These are phyloP conservation scores for Latrodectus elegans DNA, from an alignment of 2,888 invertebrate species.

Conservation along the genomic window DNA sequence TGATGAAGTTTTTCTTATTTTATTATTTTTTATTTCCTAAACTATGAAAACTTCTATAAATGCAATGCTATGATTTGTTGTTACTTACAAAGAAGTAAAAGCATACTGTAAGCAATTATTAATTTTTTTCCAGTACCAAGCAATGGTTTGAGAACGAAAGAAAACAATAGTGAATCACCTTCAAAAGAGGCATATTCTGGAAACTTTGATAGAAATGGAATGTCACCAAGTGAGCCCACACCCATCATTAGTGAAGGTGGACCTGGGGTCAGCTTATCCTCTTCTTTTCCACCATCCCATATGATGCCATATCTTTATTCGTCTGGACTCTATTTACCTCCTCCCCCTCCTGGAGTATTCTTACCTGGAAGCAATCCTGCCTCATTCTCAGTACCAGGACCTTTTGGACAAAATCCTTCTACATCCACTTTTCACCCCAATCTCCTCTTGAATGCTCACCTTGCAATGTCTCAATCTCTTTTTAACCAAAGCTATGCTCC, in stretches of 20 bases:
- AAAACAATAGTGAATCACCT: slow-evolving; percentile 9
- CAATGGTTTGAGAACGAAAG: slow-evolving; percentile 34
- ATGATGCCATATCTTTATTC: slow-evolving; percentile 63
- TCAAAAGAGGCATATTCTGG: slow-evolving; percentile 23
- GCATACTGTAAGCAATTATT: no score
- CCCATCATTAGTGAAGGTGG: slow-evolving; percentile 62
- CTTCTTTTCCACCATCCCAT: slow-evolving; percentile 58
- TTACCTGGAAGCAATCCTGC: slow-evolving; percentile 32
- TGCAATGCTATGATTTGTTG: no score
- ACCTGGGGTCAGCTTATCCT: slow-evolving; percentile 46
- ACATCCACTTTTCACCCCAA: slow-evolving; percentile 48
- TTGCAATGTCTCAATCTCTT: slow-evolving; percentile 59
- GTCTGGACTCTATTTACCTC: slow-evolving; percentile 59
- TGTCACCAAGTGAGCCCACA: slow-evolving; percentile 17
- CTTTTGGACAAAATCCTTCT: slow-evolving; percentile 31
- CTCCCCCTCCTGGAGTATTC: slow-evolving; percentile 53
- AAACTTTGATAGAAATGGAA: slow-evolving; percentile 12
- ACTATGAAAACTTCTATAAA: no score
- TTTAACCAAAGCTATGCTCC: slow-evolving; percentile 59
- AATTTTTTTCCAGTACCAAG: slow-evolving; percentile 22
- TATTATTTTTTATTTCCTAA: no score
- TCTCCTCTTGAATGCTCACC: slow-evolving; percentile 56
- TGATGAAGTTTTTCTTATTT: no score
- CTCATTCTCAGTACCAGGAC: slow-evolving; percentile 28
- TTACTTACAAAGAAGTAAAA: no score